phyloP scores from a whole-genome alignment of 2,888 invertebrate species.

The Esperia sulphurella region DNA sequence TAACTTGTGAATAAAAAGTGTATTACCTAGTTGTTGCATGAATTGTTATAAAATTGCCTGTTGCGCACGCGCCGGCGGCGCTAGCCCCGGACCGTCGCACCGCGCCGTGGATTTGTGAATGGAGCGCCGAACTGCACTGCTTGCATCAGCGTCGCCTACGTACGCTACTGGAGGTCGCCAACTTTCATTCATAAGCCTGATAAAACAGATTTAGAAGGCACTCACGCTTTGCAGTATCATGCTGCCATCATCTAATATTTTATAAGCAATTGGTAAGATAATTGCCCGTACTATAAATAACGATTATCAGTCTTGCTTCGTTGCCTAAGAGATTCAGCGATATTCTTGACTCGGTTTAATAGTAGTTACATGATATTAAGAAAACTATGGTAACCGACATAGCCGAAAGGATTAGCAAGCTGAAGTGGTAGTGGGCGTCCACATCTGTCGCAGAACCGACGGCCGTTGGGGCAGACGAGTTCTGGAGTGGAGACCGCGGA shows the following conservation, averaged over 20 bases:
- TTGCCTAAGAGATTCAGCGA: no score
- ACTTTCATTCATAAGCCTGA: slow-evolving; percentile 70
- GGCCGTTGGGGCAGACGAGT: no score
- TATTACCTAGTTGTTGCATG: slow-evolving; percentile 34
- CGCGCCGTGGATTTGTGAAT: slow-evolving; percentile 56
- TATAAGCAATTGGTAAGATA: no score
- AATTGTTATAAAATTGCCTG: slow-evolving; percentile 42
- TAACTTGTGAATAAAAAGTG: slow-evolving; percentile 16
- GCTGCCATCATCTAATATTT: not conserved
- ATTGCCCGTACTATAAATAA: no score
- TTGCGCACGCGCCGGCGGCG: slow-evolving; percentile 36
- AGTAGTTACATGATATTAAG: not conserved
- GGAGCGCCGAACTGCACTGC: slow-evolving; percentile 32
- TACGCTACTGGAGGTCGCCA: slow-evolving; percentile 63
- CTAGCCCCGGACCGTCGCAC: slow-evolving; percentile 47
- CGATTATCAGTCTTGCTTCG: no score
- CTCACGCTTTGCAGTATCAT: not conserved
- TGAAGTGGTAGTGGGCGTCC: no score
- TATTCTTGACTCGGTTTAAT: not conserved
- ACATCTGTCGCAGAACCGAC: no score
- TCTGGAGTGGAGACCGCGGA: no score
- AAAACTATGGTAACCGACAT: no score
- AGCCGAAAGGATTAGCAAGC: no score
- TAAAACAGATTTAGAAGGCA: slow-evolving; percentile 10
- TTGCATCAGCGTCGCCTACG: slow-evolving; percentile 73